These are phyloP conservation scores for Vanacampus margaritifer DNA, from an alignment of 2,113 vertebrate genomes.

Conservation along the genomic window DNA sequence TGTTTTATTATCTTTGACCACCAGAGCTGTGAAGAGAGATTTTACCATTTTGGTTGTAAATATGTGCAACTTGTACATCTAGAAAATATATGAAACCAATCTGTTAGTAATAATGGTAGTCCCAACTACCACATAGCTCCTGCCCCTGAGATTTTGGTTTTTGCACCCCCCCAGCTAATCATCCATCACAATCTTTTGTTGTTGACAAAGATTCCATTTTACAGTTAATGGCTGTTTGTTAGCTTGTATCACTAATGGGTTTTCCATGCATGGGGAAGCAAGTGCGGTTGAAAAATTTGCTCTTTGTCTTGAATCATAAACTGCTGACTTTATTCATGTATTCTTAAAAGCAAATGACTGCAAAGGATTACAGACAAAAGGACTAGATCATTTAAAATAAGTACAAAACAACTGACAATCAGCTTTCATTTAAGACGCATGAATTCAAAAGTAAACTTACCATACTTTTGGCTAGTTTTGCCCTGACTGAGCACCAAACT, in stretches of 20 bases:
- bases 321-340: background rate
- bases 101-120: too few relatives aligned
- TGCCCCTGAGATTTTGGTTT: too few relatives aligned
- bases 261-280: background rate
- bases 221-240: background rate
- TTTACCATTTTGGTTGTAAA: too few relatives aligned
- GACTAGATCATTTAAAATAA: background rate
- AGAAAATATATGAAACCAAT: too few relatives aligned
- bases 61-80: too few relatives aligned
- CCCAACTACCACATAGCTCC: too few relatives aligned
- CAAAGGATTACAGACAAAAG: background rate
- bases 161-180: too few relatives aligned
- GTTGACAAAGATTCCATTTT: background rate
- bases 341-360: background rate
- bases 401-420: background rate
- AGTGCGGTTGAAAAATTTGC: background rate
- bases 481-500: constrained; percentile 75
- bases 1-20: too few relatives aligned
- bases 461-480: constrained; percentile 84
- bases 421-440: background rate
- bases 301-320: background rate
- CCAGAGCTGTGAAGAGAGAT: too few relatives aligned
- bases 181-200: background rate
- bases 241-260: background rate
- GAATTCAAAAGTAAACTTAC: constrained; percentile 61